phyloP scores from a whole-genome alignment of 2,797 vertebrate genomes.

The Gambusia yucatana region DNA sequence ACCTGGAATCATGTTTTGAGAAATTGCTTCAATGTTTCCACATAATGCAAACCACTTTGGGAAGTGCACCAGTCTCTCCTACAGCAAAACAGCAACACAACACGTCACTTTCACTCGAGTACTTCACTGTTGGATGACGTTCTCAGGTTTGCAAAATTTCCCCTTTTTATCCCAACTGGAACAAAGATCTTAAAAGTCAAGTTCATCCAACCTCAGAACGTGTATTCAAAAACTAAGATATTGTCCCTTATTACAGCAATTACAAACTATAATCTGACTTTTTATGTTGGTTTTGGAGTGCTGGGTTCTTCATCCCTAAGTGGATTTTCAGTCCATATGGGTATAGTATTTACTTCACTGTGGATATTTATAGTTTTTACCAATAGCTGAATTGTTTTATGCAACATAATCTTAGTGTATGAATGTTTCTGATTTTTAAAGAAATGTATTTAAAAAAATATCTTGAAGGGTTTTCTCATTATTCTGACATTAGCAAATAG shows the following conservation, averaged over 20 bases:
- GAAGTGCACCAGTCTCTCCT: not conserved
- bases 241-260: not conserved
- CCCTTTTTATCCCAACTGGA: not conserved
- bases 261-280: not conserved
- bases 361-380: not conserved
- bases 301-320: not conserved
- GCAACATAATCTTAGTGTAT: not conserved
- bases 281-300: not conserved
- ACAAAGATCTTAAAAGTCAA: not conserved
- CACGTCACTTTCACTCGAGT: not conserved
- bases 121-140: not conserved
- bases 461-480: not conserved
- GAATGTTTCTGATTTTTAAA: not conserved
- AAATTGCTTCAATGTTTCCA: not conserved
- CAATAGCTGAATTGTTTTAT: not conserved
- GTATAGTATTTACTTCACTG: not conserved
- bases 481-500: not conserved
- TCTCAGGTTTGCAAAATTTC: not conserved
- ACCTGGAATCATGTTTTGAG: not conserved
- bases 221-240: not conserved
- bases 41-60: not conserved
- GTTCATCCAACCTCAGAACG: not conserved
- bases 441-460: not conserved
- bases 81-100: not conserved
- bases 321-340: not conserved